Conservation (phyloP, 2,888 invertebrate genomes). For the Cephus pulcher region DNA sequence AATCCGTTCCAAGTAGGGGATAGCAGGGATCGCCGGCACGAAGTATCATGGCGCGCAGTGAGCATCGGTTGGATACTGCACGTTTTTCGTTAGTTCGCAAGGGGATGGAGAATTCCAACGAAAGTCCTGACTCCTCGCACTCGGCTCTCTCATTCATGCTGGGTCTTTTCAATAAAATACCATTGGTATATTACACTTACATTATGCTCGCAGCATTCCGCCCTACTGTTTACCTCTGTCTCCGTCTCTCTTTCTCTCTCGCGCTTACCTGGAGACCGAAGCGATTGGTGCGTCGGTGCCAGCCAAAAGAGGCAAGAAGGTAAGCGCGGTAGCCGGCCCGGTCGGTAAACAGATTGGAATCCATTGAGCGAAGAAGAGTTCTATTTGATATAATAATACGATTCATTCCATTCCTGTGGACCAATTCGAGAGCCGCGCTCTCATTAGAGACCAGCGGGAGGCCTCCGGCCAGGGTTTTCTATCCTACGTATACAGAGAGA, state of each 20-base stretch:
- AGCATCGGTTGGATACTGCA: background rate
- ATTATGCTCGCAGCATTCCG: background rate
- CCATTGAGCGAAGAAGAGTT: slow-evolving; percentile 10
- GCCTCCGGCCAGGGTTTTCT: slow-evolving; percentile 3
- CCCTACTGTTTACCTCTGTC: background rate
- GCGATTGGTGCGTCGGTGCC: background rate
- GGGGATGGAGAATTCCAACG: background rate
- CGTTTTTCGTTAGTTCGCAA: background rate
- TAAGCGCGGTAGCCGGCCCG: slow-evolving; percentile 1
- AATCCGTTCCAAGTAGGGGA: background rate
- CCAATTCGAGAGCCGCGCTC: slow-evolving; percentile 12
- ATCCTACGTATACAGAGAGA: background rate
- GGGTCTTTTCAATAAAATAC: background rate
- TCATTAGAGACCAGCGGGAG: slow-evolving; percentile 16
- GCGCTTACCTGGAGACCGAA: background rate
- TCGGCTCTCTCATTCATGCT: background rate
- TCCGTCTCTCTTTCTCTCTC: background rate
- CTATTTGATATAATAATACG: slow-evolving; percentile 16
- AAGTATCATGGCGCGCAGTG: background rate
- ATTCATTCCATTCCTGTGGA: slow-evolving; percentile 14
- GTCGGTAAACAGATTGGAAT: slow-evolving; percentile 13
- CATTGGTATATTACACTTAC: background rate
- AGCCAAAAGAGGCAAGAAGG: slow-evolving; percentile 3
- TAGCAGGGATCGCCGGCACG: background rate
- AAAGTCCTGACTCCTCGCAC: background rate